These are phyloP conservation scores for Jaculus jaculus DNA, from an alignment of 2,113 vertebrate species.

Conservation along the genomic window DNA sequence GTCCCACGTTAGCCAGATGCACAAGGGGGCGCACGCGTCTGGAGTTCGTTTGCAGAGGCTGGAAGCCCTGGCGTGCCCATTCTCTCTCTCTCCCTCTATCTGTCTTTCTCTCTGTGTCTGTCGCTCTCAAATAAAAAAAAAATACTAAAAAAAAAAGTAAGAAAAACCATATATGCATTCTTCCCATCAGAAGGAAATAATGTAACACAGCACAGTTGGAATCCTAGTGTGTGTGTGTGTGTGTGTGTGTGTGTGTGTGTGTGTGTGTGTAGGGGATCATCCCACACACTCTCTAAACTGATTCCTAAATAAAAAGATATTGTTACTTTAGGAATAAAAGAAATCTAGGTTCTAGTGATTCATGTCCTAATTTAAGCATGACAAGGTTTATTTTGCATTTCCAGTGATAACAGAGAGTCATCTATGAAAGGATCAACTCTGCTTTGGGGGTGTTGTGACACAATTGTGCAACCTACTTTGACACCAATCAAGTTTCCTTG, in stretches of 20 bases:
- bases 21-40: too few species aligned
- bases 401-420: background rate
- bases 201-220: background rate
- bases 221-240: background rate
- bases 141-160: too few species aligned
- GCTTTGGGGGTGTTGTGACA: background rate
- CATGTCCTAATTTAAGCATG: background rate
- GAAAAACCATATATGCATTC: background rate
- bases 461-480: background rate
- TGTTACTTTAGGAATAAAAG: conserved; percentile 14
- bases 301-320: background rate
- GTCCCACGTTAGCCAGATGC: too few species aligned
- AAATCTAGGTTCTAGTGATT: background rate
- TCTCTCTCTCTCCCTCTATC: too few species aligned
- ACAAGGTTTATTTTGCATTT: background rate
- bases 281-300: background rate
- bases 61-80: too few species aligned
- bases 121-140: too few species aligned
- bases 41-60: too few species aligned
- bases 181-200: background rate
- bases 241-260: too few species aligned
- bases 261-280: background rate
- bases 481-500: background rate
- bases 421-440: background rate
- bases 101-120: too few species aligned